These are phyloP conservation scores for Pinna nobilis DNA, from an alignment of 1,140 invertebrate species.

Conservation along the genomic window DNA sequence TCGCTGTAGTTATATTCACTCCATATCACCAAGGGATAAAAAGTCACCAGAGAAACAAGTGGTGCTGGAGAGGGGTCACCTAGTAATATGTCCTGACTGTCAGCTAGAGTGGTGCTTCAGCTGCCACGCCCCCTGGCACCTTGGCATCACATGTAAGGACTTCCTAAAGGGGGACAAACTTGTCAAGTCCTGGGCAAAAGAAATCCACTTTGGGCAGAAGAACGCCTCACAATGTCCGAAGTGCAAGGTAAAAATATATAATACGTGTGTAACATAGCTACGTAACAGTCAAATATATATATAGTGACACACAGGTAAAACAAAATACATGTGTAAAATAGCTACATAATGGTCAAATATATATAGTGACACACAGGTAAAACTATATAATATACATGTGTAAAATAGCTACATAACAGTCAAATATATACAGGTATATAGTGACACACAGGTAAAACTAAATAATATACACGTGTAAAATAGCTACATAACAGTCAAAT, in stretches of 20 bases:
- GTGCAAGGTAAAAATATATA: constrained; percentile 74
- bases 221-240: constrained; percentile 76
- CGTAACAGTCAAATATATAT: background rate
- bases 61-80: constrained; percentile 54
- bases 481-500: too few species aligned
- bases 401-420: background rate
- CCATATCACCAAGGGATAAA: constrained; percentile 17
- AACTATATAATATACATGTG: background rate
- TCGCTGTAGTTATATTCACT: constrained; percentile 66
- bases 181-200: constrained; percentile 73
- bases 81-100: constrained; percentile 70
- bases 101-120: constrained; percentile 74
- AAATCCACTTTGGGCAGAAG: constrained; percentile 69
- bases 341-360: background rate
- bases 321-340: background rate
- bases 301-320: background rate
- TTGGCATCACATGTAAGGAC: constrained; percentile 73
- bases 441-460: too few species aligned
- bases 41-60: background rate
- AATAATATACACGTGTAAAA: too few species aligned
- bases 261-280: background rate
- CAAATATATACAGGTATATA: background rate
- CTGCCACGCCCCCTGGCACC: constrained; percentile 76
- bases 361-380: background rate
- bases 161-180: constrained; percentile 73